Percentiles rank a stretch among this genome's conserved stretches.
Evolutionary conservation across 2,113 vertebrate genomes (phyloP).

Genomic region (Sorex fumeus): DNA sequence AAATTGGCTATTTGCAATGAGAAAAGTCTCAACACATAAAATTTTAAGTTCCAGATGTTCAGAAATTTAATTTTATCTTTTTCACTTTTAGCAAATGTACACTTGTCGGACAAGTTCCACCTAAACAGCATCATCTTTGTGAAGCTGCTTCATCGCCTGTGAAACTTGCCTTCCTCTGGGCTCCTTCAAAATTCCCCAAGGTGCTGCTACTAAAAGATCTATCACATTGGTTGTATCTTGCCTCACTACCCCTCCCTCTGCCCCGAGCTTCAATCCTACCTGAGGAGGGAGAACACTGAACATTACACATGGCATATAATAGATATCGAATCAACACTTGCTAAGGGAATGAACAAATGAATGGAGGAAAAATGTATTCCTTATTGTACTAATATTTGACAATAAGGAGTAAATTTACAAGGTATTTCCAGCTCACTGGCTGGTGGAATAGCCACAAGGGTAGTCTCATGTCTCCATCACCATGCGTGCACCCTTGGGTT

Average conservation of each 20-base stretch:
- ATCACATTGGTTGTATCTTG: background rate
- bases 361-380: background rate
- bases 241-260: too few species aligned
- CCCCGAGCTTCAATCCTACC: background rate
- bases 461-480: background rate
- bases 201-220: background rate
- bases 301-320: background rate
- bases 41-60: background rate
- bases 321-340: background rate
- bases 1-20: slow-evolving; percentile 6
- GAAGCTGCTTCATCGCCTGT: background rate
- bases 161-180: background rate
- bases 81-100: background rate
- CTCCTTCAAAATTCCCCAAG: background rate
- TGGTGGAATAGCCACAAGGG: too few species aligned
- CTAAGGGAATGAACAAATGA: background rate
- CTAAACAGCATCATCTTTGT: background rate
- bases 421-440: background rate
- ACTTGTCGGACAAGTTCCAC: background rate
- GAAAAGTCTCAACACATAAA: background rate
- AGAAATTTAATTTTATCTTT: background rate
- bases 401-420: background rate
- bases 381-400: background rate
- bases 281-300: background rate
- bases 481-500: background rate